These are phyloP conservation scores for Glomeris maerens DNA, from an alignment of 1,140 invertebrate species.

Conservation along the genomic window DNA sequence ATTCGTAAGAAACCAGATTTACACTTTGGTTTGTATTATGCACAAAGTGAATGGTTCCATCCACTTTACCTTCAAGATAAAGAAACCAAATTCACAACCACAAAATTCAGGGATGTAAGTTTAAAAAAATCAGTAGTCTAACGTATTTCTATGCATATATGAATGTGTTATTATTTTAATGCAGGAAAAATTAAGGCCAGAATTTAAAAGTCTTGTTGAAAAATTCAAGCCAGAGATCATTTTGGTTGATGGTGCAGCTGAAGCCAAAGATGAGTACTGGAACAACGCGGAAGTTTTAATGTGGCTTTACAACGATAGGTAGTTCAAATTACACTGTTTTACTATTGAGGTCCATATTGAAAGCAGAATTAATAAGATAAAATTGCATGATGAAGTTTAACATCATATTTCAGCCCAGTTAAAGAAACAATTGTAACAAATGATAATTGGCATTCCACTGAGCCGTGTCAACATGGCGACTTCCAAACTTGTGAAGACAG, in stretches of 20 bases:
- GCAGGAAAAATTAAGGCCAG: slow-evolving; percentile 31
- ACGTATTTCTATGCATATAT: not conserved
- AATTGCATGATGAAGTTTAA: no score
- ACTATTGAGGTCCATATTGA: no score
- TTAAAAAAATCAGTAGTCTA: no score
- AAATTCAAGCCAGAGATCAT: slow-evolving; percentile 35
- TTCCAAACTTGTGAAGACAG: slow-evolving; percentile 38
- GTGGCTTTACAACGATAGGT: slow-evolving; percentile 38
- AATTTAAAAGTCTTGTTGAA: slow-evolving; percentile 38
- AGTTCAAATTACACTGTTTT: not conserved
- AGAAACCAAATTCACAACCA: slow-evolving; percentile 31
- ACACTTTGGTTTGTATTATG: slow-evolving; percentile 35
- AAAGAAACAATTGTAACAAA: slow-evolving; percentile 41
- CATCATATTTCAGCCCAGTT: slow-evolving; percentile 39
- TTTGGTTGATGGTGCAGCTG: slow-evolving; percentile 40
- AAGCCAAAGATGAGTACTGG: slow-evolving; percentile 33
- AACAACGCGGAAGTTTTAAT: slow-evolving; percentile 36
- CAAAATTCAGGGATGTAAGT: not conserved
- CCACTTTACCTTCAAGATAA: slow-evolving; percentile 24
- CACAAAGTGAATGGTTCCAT: slow-evolving; percentile 33
- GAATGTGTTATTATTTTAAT: slow-evolving; percentile 8
- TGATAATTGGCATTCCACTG: slow-evolving; percentile 39
- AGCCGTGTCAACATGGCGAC: slow-evolving; percentile 38
- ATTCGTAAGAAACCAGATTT: slow-evolving; percentile 29
- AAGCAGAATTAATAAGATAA: no score